Percentiles rank a stretch among this genome's conserved stretches.
Conservation (phyloP, 2,113 vertebrate genomes). For the Cyphomyrus discorhynchus region DNA sequence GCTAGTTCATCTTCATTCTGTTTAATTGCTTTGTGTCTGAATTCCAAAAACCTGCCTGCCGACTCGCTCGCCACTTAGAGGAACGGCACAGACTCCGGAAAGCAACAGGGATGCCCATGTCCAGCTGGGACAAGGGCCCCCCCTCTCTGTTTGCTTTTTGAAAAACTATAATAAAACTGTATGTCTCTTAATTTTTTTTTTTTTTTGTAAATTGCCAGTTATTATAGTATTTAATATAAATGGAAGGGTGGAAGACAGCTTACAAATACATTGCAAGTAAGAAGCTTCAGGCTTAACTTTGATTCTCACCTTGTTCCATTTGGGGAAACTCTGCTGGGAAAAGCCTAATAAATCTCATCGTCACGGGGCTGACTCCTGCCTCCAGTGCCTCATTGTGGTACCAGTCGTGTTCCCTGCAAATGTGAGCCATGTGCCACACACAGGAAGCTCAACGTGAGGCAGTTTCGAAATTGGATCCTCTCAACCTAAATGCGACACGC, state of each 20-base stretch:
- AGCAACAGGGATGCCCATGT: neutral
- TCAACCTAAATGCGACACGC: neutral
- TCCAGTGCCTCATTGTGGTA: neutral
- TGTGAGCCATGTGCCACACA: neutral
- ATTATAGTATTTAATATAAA: neutral
- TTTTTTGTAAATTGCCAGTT: neutral
- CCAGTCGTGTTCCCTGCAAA: neutral
- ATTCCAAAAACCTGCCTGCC: neutral
- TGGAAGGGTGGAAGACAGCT: neutral
- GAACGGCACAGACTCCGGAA: neutral
- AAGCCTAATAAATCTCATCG: neutral
- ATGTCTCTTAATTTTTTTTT: neutral
- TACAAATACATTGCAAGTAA: neutral
- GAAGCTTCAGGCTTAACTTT: neutral
- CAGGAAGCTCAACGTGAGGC: neutral
- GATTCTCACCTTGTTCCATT: neutral
- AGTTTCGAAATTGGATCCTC: neutral
- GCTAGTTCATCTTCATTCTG: neutral
- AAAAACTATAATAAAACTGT: neutral
- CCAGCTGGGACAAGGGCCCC: neutral
- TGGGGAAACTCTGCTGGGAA: neutral
- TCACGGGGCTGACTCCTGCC: neutral
- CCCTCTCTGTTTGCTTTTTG: neutral
- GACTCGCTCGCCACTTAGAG: neutral
- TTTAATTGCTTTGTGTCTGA: neutral